Percentiles rank a stretch among this genome's conserved stretches.
phyloP scores from a whole-genome alignment of 2,888 invertebrate species.

The Metopia argyrocephala region DNA sequence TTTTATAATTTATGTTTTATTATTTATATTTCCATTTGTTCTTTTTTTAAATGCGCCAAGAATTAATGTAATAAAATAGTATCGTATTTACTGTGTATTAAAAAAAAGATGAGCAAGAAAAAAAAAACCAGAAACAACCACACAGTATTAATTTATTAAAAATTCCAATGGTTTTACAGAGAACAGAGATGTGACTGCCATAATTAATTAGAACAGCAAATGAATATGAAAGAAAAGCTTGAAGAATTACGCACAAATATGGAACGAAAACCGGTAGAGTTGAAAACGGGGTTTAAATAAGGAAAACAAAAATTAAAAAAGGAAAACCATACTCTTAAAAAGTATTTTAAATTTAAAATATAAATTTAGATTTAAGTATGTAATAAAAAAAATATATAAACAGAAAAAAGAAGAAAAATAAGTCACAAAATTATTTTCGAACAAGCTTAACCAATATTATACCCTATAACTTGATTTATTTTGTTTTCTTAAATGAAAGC shows the following conservation, averaged over 20 bases:
- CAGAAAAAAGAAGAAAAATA: background rate
- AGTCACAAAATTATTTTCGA: too few species aligned
- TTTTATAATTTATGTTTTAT: too few species aligned
- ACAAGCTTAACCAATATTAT: too few species aligned
- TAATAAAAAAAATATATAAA: background rate
- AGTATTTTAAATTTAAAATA: too few species aligned
- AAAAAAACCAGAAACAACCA: background rate
- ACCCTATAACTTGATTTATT: too few species aligned
- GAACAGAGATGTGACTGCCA: constrained; percentile 35
- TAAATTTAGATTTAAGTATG: too few species aligned
- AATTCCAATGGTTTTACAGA: constrained; percentile 47
- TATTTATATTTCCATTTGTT: too few species aligned
- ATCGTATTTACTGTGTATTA: too few species aligned
- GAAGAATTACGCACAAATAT: background rate
- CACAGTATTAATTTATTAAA: constrained; percentile 41
- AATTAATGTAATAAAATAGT: too few species aligned
- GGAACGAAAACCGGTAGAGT: background rate
- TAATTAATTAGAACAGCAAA: background rate
- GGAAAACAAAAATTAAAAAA: background rate
- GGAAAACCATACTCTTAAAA: background rate
- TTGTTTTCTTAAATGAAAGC: too few species aligned
- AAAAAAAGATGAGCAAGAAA: constrained; percentile 24
- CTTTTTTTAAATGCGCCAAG: too few species aligned
- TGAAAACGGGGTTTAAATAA: background rate
- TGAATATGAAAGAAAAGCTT: background rate